Evolutionary conservation across 2,797 vertebrate genomes (phyloP), one percentile per base, ranked within the genome.

Genomic region (Lutjanus argentimaculatus): DNA sequence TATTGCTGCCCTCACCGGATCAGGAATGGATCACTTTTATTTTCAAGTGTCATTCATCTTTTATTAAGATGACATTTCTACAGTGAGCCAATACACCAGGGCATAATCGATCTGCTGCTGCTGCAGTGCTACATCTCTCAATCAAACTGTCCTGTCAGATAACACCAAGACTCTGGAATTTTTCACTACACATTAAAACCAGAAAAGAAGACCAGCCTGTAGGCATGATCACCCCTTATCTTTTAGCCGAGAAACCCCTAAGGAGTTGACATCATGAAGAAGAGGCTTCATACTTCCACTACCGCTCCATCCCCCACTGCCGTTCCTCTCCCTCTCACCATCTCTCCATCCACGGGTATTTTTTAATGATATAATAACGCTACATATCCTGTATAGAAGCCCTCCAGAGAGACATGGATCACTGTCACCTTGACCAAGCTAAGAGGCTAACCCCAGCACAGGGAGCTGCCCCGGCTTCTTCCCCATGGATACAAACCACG

Each of bases 341-440:
- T 69, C 48, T 77, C 25, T 77, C 71, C 80, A 70, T 82, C 78
- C 43, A 45, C 56, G 43, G 66, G 43, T 81, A 68, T 84, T 85
- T 85, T 36, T 83, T 90, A 86, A 84, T 83, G 87, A 63, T 80
- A 71, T 86, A 87, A 90, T 88, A 85, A 87, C 9, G 30, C 81
- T 61, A 77, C 69, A 82, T 55, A 77, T 88, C 79, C 75, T 64
- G 64, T 67, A 64, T 49, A 40, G 79, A 76, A 83, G 80, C 75
- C 90, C 83, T 83, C 79, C 87, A 79, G 87, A 91, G 81, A 86
- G 52, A 87, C 79, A 80, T 88, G 90, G 86, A 91, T 93, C 88
- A 86, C 78, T 88, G 85, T 92, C 93, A 92, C 92, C 92, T 93
- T 91, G 89, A 89, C 91, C 85, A 51, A 88, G 89, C 86, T 84